Conservation (phyloP, 2,797 vertebrate species). For the Antrozous pallidus region DNA sequence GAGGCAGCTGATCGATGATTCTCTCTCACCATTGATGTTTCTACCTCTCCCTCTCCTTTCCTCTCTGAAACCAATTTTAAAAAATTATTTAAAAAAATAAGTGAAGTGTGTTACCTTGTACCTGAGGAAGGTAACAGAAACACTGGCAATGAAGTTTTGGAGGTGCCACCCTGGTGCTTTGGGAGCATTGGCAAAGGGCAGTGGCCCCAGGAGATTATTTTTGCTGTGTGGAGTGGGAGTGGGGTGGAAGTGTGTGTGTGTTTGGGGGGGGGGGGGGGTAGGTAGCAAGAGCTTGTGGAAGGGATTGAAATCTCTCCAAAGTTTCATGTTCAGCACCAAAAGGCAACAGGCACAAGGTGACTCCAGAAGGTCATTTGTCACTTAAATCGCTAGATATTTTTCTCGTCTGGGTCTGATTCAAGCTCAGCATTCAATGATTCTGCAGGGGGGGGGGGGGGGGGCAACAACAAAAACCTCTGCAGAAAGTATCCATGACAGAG, state of each 20-base stretch:
- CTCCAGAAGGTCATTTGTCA: not conserved
- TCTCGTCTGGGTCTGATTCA: not conserved
- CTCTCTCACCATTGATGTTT: no score
- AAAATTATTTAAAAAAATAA: not conserved
- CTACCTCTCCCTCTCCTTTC: no score
- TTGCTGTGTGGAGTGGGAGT: not conserved
- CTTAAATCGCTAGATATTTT: not conserved
- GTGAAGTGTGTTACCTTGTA: not conserved
- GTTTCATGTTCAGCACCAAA: not conserved
- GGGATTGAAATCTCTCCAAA: not conserved
- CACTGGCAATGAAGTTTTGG: not conserved
- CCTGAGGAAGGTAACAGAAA: not conserved
- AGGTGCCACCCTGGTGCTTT: not conserved
- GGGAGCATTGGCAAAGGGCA: not conserved
- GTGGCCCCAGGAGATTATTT: not conserved
- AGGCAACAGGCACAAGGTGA: not conserved
- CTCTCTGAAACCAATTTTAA: no score
- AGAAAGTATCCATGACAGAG: rapidly evolving
- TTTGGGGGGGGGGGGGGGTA: no score
- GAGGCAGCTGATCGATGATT: no score
- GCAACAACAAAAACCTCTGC: not conserved
- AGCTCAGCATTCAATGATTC: not conserved
- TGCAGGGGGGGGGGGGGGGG: not conserved
- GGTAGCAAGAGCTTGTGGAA: not conserved
- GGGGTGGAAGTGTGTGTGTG: not conserved